Evolutionary conservation across 23 tunicate species (phyloP).

Genomic region (Oikopleura dioica): DNA sequence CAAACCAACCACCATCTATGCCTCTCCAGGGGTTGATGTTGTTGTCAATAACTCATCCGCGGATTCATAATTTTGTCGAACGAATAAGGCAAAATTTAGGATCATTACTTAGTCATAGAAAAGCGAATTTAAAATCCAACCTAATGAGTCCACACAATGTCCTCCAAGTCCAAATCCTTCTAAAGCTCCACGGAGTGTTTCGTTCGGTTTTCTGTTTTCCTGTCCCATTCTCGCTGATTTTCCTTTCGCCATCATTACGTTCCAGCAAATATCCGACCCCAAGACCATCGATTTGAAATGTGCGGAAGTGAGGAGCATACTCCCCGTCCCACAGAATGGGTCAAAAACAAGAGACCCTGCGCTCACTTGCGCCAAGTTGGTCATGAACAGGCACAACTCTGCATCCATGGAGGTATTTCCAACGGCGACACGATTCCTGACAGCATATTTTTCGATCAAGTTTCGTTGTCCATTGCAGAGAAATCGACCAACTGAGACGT

Average conservation of each 20-base stretch:
- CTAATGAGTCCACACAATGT: conserved; percentile 50
- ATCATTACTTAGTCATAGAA: too few relatives aligned
- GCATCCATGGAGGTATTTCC: conserved; percentile 98
- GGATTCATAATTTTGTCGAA: too few relatives aligned
- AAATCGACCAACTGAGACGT: conserved; percentile 34
- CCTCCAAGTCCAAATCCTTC: conserved; percentile 23
- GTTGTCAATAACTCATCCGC: conserved; percentile 39
- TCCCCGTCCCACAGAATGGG: conserved; percentile 95
- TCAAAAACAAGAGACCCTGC: conserved; percentile 35
- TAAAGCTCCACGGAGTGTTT: conserved; percentile 41
- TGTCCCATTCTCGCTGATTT: conserved; percentile 76
- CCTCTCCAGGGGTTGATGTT: conserved; percentile 42
- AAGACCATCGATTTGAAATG: conserved; percentile 49
- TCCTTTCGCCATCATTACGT: conserved; percentile 62
- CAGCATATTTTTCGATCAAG: conserved; percentile 28
- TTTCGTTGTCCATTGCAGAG: conserved; percentile 48
- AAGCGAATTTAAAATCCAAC: too few relatives aligned
- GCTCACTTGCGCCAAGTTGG: conserved; percentile 36
- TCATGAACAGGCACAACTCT: conserved; percentile 48
- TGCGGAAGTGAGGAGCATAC: conserved; percentile 38
- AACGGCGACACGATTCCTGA: conserved; percentile 47
- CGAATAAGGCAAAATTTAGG: too few relatives aligned
- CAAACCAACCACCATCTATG: conserved; percentile 26
- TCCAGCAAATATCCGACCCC: conserved; percentile 83
- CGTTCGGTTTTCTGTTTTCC: conserved; percentile 42